Conservation (phyloP, 2,797 vertebrate genomes). For the Acrossocheilus wenchowensis region DNA sequence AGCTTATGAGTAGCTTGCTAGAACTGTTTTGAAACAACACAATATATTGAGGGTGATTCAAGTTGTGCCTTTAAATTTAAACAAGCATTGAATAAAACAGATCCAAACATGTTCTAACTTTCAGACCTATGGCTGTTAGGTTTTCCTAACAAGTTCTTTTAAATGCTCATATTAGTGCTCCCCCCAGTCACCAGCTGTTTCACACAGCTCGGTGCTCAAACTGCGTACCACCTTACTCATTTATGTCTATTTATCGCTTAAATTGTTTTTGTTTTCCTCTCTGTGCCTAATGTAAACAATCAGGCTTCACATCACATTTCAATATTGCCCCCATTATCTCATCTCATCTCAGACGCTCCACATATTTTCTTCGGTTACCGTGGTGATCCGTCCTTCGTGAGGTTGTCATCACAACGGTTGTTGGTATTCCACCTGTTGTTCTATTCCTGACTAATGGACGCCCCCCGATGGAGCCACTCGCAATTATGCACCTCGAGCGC, state of each 20-base stretch:
- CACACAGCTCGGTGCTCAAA: neutral
- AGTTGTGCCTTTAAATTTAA: neutral
- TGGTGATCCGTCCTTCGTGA: conserved; percentile 38
- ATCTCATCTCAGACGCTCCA: conserved; percentile 27
- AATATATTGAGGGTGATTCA: neutral
- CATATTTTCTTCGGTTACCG: conserved; percentile 23
- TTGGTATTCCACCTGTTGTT: conserved; percentile 42
- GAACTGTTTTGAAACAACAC: neutral
- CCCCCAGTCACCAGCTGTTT: conserved; percentile 4
- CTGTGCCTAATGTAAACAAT: conserved; percentile 39
- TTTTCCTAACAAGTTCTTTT: neutral
- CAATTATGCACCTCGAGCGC: conserved; percentile 8
- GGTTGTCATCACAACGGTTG: conserved; percentile 46
- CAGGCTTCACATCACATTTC: conserved; percentile 40
- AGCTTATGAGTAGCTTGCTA: neutral
- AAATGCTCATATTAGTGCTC: neutral
- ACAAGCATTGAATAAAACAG: neutral
- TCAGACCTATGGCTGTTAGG: neutral
- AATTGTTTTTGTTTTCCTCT: conserved; percentile 39
- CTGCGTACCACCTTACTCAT: neutral
- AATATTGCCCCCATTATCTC: conserved; percentile 31
- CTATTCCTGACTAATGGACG: conserved; percentile 44
- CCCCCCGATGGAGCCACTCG: conserved; percentile 6
- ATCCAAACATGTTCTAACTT: neutral
- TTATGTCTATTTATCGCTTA: conserved; percentile 1